phyloP scores from a whole-genome alignment of 1,140 invertebrate genomes.

The Apis dorsata region DNA sequence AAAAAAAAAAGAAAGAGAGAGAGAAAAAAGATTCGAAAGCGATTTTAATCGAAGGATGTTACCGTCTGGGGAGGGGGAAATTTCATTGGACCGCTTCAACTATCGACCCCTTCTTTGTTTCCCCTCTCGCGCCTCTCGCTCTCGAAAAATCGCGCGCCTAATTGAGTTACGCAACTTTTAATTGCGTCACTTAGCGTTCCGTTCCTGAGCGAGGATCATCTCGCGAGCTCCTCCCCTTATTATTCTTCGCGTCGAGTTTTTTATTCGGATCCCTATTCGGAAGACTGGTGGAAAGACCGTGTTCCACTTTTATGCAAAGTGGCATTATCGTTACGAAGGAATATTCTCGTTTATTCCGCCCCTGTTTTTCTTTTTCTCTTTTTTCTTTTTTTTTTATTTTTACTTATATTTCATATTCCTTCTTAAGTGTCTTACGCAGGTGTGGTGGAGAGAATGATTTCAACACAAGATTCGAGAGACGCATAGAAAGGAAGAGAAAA shows the following conservation, averaged over 20 bases:
- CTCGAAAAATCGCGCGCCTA: constrained; percentile 39
- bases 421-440: too few species aligned
- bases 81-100: constrained; percentile 54
- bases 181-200: constrained; percentile 31
- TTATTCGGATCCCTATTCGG: background rate
- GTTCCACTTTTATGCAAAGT: constrained; percentile 18
- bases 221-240: background rate
- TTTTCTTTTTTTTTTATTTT: background rate
- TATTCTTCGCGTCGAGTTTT: constrained; percentile 4
- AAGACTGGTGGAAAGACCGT: too few species aligned
- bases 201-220: constrained; percentile 11
- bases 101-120: background rate
- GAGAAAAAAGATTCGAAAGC: constrained; percentile 24
- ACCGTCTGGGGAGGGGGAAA: constrained; percentile 4
- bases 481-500: too few species aligned
- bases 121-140: background rate
- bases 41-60: constrained; percentile 53
- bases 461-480: too few species aligned
- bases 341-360: background rate
- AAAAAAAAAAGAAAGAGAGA: too few species aligned
- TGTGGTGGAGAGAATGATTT: too few species aligned
- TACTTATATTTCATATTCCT: background rate
- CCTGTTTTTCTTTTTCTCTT: too few species aligned
- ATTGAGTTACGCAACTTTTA: constrained; percentile 50
- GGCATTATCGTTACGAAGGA: background rate